phyloP scores from a whole-genome alignment of 2,797 vertebrate species.

The Poecilia wingei region DNA sequence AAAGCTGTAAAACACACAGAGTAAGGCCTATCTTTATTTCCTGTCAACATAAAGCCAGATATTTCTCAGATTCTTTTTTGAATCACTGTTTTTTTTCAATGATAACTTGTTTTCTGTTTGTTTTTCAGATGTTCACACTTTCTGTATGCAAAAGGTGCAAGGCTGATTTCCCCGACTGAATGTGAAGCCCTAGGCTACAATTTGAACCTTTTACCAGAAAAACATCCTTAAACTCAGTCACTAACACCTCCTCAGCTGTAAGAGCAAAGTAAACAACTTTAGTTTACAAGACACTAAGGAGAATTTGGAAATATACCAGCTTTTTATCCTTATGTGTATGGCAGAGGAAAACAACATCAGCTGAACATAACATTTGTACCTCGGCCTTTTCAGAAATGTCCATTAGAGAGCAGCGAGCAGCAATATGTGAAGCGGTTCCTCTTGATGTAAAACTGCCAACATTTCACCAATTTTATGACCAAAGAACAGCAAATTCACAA shows the following conservation, averaged over 20 bases:
- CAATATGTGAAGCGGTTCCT: not conserved
- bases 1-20: not conserved
- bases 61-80: not conserved
- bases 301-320: not conserved
- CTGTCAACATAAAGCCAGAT: not conserved
- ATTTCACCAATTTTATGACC: not conserved
- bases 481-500: not conserved
- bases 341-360: not conserved
- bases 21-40: not conserved
- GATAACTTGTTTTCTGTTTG: not conserved
- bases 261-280: conserved; percentile 9
- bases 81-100: not conserved
- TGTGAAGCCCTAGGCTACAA: not conserved
- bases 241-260: not conserved
- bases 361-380: not conserved
- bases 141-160: not conserved
- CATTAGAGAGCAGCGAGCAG: not conserved
- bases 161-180: not conserved
- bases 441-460: not conserved
- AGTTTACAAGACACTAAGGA: not conserved
- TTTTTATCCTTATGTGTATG: not conserved
- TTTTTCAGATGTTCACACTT: not conserved
- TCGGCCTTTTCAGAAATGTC: not conserved
- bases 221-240: not conserved
- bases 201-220: not conserved